These are phyloP conservation scores for Sebastes minor DNA, from an alignment of 2,797 vertebrate genomes.

Conservation along the genomic window DNA sequence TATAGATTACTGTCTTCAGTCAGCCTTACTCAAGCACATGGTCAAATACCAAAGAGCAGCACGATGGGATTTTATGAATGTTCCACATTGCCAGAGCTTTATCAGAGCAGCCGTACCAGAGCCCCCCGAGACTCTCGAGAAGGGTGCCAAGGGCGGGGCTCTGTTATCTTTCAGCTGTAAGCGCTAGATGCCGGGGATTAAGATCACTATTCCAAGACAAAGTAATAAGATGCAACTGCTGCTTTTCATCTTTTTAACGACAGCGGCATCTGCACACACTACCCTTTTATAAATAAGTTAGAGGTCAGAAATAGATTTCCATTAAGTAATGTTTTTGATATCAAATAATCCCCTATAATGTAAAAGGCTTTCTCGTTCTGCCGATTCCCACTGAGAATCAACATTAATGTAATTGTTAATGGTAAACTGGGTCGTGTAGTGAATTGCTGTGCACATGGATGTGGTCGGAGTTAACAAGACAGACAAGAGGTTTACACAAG, in stretches of 20 bases:
- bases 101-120: constrained; percentile 52
- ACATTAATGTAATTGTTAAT: neutral
- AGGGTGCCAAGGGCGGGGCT: constrained; percentile 40
- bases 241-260: constrained; percentile 42
- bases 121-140: constrained; percentile 27
- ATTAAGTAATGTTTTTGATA: neutral
- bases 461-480: neutral
- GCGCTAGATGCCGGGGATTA: constrained; percentile 53
- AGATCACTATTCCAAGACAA: constrained; percentile 59
- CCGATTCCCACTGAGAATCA: neutral
- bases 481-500: neutral
- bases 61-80: constrained; percentile 35
- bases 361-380: neutral
- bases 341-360: neutral
- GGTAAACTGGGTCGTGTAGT: neutral
- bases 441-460: neutral
- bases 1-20: constrained; percentile 15
- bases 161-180: constrained; percentile 47
- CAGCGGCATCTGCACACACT: constrained; percentile 30
- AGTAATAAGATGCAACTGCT: constrained; percentile 49
- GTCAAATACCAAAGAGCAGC: constrained; percentile 14
- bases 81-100: constrained; percentile 37
- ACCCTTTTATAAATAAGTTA: neutral
- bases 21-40: constrained; percentile 1
- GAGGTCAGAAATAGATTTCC: neutral